Conservation (phyloP, 2,888 invertebrate genomes). For the Idaea aversata region DNA sequence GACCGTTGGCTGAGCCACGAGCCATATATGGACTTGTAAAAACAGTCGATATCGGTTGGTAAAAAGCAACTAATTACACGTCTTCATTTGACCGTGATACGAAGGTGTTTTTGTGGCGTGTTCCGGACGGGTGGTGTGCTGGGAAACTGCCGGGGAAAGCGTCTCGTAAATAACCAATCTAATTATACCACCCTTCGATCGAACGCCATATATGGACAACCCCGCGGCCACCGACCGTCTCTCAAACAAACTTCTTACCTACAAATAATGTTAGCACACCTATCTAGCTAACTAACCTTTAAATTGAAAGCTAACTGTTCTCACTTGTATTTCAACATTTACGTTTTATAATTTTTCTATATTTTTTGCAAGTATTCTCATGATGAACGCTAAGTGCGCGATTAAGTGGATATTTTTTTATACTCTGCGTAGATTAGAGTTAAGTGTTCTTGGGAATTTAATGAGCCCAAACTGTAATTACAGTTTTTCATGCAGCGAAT, state of each 20-base stretch:
- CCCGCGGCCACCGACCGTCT: slow-evolving; percentile 24
- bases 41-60: slow-evolving; percentile 49
- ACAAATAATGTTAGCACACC: slow-evolving; percentile 2
- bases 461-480: neutral
- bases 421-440: neutral
- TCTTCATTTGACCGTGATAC: slow-evolving; percentile 78
- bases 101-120: slow-evolving; percentile 57
- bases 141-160: slow-evolving; percentile 62
- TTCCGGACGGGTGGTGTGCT: slow-evolving; percentile 56
- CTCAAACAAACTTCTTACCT: slow-evolving; percentile 10
- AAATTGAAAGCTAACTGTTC: neutral
- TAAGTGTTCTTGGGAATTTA: neutral
- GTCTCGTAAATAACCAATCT: slow-evolving; percentile 28
- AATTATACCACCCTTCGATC: slow-evolving; percentile 35
- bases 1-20: slow-evolving; percentile 56
- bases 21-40: slow-evolving; percentile 58
- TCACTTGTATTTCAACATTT: neutral
- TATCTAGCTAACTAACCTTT: neutral
- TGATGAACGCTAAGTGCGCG: neutral
- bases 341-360: neutral
- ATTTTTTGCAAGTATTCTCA: neutral
- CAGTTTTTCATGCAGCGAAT: neutral
- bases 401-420: neutral
- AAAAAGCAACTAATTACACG: slow-evolving; percentile 73
- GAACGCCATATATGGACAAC: slow-evolving; percentile 33